Evolutionary conservation across 2,797 vertebrate species (phyloP), one percentile per base, ranked within the genome.

Genomic region (Tolypeutes matacus): DNA sequence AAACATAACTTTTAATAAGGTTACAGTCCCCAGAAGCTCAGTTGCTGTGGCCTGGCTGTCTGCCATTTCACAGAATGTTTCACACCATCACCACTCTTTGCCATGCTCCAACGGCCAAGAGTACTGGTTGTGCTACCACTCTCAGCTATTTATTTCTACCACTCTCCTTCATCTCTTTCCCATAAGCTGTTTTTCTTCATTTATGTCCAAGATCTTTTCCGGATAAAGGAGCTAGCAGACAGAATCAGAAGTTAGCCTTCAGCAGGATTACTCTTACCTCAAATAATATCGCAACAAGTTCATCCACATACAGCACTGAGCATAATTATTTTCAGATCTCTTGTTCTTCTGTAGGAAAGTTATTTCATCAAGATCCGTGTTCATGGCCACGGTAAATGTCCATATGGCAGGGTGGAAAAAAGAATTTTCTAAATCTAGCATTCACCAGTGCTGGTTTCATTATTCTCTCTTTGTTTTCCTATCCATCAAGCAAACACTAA

Each of bases 151-250:
- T 88, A 96, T 86, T 88, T 91, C 93, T 95, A 96, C 77, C 46
- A 42, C 29, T 96, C 92, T 73, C 58, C 84, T 76, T 53, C 70
- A 53, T 83, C 94, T 93, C 75, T 73, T 95, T 88, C 96, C 60
- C 95, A 96, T 94, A 96, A 96, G 96, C 92, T 87, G 78, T 84
- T 97, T 97, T 96, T 96, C 97, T 96, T 97, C 97, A 97, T 97
- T 97, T 91, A 92, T 97, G 95, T 97, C 90, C 80, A 93, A 97
- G 96, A 93, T 96, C 97, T 97, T 97, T 97, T 97, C 76, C 73
- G 60, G 58, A 96, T 94, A 96, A 97, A 97, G 93, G 89, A 95
- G 90, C 94, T 83, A 88, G 90, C 89, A 89, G 92, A 90, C 1
- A 8, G 95, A 95, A 98, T 97, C 95, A 97, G 96, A 98, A 93